Evolutionary conservation across 2,797 vertebrate genomes (phyloP).

Genomic region (Parotocinclus haroldoi): DNA sequence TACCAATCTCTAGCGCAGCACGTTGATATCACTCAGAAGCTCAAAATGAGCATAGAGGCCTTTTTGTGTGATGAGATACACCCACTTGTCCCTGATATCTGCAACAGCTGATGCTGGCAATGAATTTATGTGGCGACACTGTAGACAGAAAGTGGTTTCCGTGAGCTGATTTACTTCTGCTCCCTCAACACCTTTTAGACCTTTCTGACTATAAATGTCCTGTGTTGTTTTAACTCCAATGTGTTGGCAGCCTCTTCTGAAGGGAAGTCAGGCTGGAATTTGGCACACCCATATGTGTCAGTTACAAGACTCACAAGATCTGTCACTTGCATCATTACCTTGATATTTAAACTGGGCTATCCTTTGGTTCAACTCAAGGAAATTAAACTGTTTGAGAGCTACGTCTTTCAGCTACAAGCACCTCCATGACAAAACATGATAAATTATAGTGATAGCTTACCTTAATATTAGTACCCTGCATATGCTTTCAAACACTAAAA

Average conservation of each 20-base stretch:
- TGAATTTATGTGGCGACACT: conserved; percentile 12
- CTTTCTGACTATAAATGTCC: conserved; percentile 31
- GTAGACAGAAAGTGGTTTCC: conserved; percentile 19
- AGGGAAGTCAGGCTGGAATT: conserved; percentile 46
- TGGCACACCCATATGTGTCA: conserved; percentile 37
- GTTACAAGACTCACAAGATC: too few relatives aligned
- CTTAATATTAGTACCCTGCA: too few relatives aligned
- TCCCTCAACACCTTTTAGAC: not conserved
- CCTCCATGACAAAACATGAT: too few relatives aligned
- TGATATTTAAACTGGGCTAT: too few relatives aligned
- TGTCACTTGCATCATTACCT: too few relatives aligned
- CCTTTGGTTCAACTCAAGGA: too few relatives aligned
- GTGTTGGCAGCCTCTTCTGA: conserved; percentile 34
- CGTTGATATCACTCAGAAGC: conserved; percentile 20
- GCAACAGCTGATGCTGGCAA: conserved; percentile 14
- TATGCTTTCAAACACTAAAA: too few relatives aligned
- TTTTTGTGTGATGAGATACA: conserved; percentile 17
- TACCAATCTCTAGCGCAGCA: conserved; percentile 24
- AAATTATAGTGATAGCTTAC: too few relatives aligned
- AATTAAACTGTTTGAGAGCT: too few relatives aligned
- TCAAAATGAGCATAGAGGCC: conserved; percentile 23
- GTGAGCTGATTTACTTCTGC: conserved; percentile 25
- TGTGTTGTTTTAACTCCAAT: conserved; percentile 24
- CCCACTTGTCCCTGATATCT: conserved; percentile 30
- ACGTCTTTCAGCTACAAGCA: too few relatives aligned